Conservation (phyloP, 2,113 vertebrate species). For the Baryphthengus martii region DNA sequence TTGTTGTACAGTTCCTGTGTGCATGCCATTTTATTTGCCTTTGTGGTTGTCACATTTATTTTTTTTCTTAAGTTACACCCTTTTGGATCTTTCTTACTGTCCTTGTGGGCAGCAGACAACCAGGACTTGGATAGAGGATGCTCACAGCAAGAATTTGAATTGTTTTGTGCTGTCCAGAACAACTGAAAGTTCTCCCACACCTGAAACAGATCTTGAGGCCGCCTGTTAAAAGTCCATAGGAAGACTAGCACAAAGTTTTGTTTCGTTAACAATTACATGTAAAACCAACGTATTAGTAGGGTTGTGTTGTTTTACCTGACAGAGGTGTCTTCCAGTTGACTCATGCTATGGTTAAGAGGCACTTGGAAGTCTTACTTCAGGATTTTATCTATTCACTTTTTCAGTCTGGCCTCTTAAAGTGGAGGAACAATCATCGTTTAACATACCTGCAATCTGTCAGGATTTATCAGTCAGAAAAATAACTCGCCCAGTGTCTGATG, state of each 20-base stretch:
- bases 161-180: accelerated
- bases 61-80: accelerated
- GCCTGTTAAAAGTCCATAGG: background rate
- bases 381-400: background rate
- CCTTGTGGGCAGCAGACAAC: background rate
- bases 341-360: background rate
- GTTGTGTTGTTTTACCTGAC: background rate
- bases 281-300: background rate
- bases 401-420: background rate
- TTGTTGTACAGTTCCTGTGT: background rate
- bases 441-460: background rate
- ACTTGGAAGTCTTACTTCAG: background rate
- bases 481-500: accelerated
- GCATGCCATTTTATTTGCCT: background rate
- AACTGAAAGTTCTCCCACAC: background rate
- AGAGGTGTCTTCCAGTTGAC: background rate
- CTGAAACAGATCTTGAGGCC: background rate
- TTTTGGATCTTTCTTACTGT: background rate
- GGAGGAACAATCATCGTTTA: background rate
- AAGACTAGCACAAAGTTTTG: background rate
- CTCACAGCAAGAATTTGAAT: background rate
- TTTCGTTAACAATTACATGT: background rate
- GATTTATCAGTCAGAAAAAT: background rate
- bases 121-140: background rate
- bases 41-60: background rate